Evolutionary conservation across 2,888 invertebrate genomes (phyloP).

Genomic region (Monoplex corrugatus): DNA sequence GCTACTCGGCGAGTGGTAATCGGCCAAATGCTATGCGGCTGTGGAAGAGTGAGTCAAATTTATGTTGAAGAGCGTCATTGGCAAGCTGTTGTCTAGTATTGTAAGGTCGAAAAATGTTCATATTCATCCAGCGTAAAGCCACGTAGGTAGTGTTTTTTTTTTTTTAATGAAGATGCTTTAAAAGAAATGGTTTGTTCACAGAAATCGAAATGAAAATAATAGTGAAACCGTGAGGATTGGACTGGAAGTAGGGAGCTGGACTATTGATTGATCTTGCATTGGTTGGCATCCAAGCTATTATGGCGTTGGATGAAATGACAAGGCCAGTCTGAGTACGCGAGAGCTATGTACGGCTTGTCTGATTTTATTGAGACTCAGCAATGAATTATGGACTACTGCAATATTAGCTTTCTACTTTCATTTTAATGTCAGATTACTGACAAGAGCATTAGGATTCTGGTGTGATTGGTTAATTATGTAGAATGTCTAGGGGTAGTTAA

Average conservation of each 20-base stretch:
- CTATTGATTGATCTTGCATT: slow-evolving; percentile 36
- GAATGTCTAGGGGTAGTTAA: too few relatives aligned
- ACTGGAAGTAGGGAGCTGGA: neutral
- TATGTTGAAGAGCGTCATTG: slow-evolving; percentile 49
- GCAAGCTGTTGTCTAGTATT: slow-evolving; percentile 33
- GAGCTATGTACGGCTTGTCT: too few relatives aligned
- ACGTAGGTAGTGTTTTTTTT: too few relatives aligned
- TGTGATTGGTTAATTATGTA: too few relatives aligned
- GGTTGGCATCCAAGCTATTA: neutral
- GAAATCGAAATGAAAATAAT: neutral
- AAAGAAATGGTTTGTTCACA: neutral
- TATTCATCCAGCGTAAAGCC: neutral
- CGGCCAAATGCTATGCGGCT: slow-evolving; percentile 52
- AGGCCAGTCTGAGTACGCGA: neutral
- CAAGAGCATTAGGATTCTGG: too few relatives aligned
- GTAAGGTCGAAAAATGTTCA: slow-evolving; percentile 25
- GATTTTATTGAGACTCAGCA: too few relatives aligned
- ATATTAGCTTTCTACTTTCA: too few relatives aligned
- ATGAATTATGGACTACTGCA: too few relatives aligned
- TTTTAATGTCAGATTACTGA: too few relatives aligned
- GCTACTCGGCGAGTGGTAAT: slow-evolving; percentile 7
- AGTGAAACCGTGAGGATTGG: neutral
- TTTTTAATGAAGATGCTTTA: too few relatives aligned
- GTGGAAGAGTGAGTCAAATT: slow-evolving; percentile 51
- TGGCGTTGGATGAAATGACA: neutral